Evolutionary conservation across 2,888 invertebrate species (phyloP), one percentile per base, ranked within the genome.

Genomic region (Hypomecis punctinalis): DNA sequence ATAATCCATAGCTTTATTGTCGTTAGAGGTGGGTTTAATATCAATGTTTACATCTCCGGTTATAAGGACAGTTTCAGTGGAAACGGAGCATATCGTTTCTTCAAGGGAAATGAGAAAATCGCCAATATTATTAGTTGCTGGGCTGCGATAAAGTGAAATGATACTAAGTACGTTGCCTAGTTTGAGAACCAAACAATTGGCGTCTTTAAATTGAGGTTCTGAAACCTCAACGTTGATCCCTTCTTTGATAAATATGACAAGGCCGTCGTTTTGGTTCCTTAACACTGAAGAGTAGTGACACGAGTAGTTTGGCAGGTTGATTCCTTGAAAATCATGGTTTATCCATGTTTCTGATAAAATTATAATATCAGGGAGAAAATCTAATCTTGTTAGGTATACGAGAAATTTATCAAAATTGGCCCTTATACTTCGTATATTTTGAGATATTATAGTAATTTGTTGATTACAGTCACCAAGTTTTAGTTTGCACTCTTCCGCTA

Each of bases 181-280:
- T 1, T 52, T 35, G n/a, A 51, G 10, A 0, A 51, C 9, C 4
- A 59, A 5, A 37, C 58, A 49, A 13, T 43, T 59, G 36, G 43
- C 36, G 36, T 59, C 58, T 6, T 10, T 5, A 47, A 40, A 7
- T 5, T 56, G 8, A 1, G 13, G 9, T 33, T 56, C 40, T 5
- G 10, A 3, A 3, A 47, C 39, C 1, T 11, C 47, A 6, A 48
- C 47, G 23, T 37, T 37, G 5, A 6, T 37, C 7, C 5, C 5
- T 37, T 37, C 37, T 37, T 37, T 7, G 5, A 7, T 37, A 37
- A 7, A 47, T 3, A 33, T 10, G 6, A 58, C 49, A 2, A 58
- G 6, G 2, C 58, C 58, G 8, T 51, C 51, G 11, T 58, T 51
- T 10, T 60, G 52, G 8, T 60, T 52, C 2, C 39, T 39, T 52